phyloP scores from a whole-genome alignment of 2,797 vertebrate species.

The Danio jaintianensis region DNA sequence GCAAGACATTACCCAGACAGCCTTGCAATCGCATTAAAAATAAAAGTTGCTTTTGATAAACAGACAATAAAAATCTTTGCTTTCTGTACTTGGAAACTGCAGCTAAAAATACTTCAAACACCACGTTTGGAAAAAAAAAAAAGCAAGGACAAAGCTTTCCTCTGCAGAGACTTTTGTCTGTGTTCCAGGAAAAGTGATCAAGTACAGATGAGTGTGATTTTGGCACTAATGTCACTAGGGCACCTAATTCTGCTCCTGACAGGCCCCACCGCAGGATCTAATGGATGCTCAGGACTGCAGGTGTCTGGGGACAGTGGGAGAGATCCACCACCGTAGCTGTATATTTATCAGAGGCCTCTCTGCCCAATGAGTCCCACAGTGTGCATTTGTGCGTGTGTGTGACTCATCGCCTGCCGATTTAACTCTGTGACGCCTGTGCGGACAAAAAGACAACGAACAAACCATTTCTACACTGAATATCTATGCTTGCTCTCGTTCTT shows the following conservation, averaged over 20 bases:
- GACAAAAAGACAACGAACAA: slow-evolving; percentile 30
- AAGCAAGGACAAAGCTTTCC: slow-evolving; percentile 4
- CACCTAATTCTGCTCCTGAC: slow-evolving; percentile 24
- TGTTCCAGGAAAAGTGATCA: slow-evolving; percentile 39
- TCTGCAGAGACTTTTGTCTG: not conserved
- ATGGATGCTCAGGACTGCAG: slow-evolving; percentile 57
- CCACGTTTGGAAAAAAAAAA: not conserved
- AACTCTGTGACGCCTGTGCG: slow-evolving; percentile 69
- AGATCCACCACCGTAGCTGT: slow-evolving; percentile 56
- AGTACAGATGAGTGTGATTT: slow-evolving; percentile 8
- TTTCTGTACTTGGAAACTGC: not conserved
- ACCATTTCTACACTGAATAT: not conserved
- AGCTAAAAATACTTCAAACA: slow-evolving; percentile 20
- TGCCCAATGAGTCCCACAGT: slow-evolving; percentile 53
- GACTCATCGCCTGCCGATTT: slow-evolving; percentile 80
- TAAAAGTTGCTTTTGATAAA: not conserved
- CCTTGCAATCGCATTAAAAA: no score
- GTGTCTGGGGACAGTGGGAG: slow-evolving; percentile 50
- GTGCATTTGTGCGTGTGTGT: slow-evolving; percentile 69
- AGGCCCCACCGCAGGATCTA: not conserved
- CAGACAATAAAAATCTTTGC: not conserved
- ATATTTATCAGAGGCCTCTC: slow-evolving; percentile 68
- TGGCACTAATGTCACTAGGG: slow-evolving; percentile 7
- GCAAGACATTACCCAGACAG: not conserved
- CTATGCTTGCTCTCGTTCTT: not conserved